Conservation (phyloP, 37 sponge, comb jelly and placozoan genomes). For the Petrosia ficiformis region DNA sequence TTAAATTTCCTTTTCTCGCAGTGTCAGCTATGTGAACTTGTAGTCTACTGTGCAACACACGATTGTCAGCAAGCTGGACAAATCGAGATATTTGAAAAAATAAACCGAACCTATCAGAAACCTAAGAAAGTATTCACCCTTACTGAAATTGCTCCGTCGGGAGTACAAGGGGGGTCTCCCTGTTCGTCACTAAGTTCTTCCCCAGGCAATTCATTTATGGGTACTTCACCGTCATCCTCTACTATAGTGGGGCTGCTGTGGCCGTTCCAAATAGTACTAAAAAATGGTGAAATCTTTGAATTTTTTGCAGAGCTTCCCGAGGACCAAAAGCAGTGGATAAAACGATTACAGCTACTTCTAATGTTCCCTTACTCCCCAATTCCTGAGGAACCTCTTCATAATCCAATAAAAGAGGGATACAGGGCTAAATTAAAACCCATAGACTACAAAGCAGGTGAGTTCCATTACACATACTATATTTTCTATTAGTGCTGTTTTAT, state of each 20-base stretch:
- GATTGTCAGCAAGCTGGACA: background rate
- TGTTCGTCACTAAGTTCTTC: background rate
- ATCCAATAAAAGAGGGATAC: conserved; percentile 48
- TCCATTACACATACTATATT: background rate
- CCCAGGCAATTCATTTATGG: background rate
- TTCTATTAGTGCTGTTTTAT: background rate
- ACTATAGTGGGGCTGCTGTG: background rate
- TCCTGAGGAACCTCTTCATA: conserved; percentile 43
- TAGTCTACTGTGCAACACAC: conserved; percentile 7
- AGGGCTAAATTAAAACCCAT: conserved; percentile 22
- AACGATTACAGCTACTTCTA: conserved; percentile 23
- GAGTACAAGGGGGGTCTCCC: background rate
- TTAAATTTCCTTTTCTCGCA: too few species aligned
- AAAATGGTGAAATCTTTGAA: conserved; percentile 23
- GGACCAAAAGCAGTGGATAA: conserved; percentile 32
- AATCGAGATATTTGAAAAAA: conserved; percentile 10
- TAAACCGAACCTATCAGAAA: background rate
- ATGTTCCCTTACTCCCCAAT: conserved; percentile 53
- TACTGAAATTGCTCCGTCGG: background rate
- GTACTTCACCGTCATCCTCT: background rate
- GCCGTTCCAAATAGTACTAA: conserved; percentile 5
- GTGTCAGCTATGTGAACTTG: background rate
- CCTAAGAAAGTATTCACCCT: background rate
- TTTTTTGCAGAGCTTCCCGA: conserved; percentile 27
- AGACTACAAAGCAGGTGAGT: conserved; percentile 38